These are phyloP conservation scores for Cancer borealis DNA, from an alignment of 2,888 invertebrate species.

Conservation along the genomic window DNA sequence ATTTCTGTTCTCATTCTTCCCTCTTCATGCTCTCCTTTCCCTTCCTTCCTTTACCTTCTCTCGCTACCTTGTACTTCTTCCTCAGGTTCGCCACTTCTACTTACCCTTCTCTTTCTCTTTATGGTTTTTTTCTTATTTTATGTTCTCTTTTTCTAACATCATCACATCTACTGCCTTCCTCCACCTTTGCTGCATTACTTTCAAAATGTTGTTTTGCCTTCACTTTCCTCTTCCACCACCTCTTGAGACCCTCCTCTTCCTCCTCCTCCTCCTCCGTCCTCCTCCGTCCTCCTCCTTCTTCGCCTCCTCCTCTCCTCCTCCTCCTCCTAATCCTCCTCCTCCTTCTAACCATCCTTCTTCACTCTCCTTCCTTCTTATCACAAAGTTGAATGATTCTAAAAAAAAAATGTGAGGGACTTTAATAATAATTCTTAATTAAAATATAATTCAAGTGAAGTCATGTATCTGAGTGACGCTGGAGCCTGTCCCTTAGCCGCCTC, in stretches of 20 bases:
- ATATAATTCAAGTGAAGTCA: neutral
- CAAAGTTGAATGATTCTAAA: neutral
- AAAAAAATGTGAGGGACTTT: neutral
- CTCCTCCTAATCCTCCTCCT: neutral
- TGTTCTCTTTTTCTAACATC: neutral
- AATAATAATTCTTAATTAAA: neutral
- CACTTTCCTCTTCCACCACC: neutral
- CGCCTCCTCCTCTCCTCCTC: neutral
- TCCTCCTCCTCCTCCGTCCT: neutral
- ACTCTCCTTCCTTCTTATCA: neutral
- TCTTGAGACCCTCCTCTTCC: too few species aligned
- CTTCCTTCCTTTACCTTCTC: neutral
- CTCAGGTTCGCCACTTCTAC: neutral
- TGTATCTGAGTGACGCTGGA: constrained; percentile 12
- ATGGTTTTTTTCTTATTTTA: neutral
- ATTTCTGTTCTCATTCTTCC: neutral
- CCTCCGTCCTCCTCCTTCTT: too few species aligned
- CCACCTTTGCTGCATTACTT: neutral
- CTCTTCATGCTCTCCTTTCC: neutral
- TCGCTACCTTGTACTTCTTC: neutral
- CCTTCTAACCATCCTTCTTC: neutral
- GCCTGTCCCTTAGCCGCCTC: neutral
- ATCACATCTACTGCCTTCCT: neutral
- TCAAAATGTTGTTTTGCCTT: neutral
- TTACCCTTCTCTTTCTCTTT: neutral